Conservation (phyloP, 2,888 invertebrate species). For the Lepidonotus clava region DNA sequence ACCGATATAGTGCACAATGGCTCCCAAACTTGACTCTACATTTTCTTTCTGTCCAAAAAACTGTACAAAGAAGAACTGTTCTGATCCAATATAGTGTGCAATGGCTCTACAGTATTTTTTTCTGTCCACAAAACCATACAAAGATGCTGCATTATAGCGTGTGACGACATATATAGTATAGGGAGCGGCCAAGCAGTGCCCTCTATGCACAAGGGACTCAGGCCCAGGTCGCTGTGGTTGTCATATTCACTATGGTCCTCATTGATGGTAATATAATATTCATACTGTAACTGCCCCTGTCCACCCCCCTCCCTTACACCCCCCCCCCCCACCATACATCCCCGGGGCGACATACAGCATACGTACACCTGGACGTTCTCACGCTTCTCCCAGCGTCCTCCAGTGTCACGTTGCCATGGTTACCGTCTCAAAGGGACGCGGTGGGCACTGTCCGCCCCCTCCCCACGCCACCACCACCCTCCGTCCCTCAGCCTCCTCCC, state of each 20-base stretch:
- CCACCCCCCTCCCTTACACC: not conserved
- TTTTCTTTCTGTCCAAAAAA: too few relatives aligned
- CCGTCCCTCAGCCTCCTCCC: not conserved
- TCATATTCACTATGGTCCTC: conserved; percentile 27
- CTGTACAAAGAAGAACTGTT: too few relatives aligned
- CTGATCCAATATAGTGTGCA: too few relatives aligned
- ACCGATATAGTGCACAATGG: too few relatives aligned
- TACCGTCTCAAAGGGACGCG: not conserved
- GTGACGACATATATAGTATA: too few relatives aligned
- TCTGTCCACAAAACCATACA: too few relatives aligned
- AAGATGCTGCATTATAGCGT: too few relatives aligned
- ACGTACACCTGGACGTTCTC: conserved; percentile 14
- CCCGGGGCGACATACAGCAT: not conserved
- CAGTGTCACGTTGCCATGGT: conserved; percentile 26
- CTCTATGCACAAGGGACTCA: too few relatives aligned
- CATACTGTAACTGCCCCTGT: not conserved
- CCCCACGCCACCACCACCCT: not conserved
- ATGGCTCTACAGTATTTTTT: too few relatives aligned
- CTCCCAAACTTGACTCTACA: too few relatives aligned
- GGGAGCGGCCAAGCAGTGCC: too few relatives aligned
- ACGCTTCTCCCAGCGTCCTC: conserved; percentile 2
- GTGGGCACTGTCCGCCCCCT: not conserved
- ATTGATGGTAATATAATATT: conserved; percentile 37
- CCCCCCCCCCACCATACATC: not conserved
- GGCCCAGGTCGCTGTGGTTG: too few relatives aligned